phyloP scores from a whole-genome alignment of 2,797 vertebrate species.

The Pteropus rufus region DNA sequence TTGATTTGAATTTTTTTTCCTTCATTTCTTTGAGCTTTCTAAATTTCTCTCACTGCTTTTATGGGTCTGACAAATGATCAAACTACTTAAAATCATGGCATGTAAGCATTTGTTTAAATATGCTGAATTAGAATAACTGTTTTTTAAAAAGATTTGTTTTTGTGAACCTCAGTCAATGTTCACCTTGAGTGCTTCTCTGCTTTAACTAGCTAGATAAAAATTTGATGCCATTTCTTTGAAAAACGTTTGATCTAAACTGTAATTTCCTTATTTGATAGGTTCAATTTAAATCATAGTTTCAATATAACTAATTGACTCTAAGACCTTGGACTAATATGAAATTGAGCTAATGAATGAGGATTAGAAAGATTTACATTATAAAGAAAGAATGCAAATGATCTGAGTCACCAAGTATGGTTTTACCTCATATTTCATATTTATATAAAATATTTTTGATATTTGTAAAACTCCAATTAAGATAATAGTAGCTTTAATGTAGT shows the following conservation, averaged over 20 bases:
- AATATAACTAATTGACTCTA: neutral
- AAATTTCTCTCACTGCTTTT: neutral
- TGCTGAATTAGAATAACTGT: neutral
- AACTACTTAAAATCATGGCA: neutral
- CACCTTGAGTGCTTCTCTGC: neutral
- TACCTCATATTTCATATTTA: neutral
- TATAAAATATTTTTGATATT: constrained; percentile 12
- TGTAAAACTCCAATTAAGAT: neutral
- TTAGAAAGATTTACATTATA: neutral
- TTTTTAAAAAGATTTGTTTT: neutral
- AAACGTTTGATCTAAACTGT: neutral
- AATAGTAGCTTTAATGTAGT: neutral
- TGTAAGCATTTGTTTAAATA: neutral
- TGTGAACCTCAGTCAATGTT: neutral
- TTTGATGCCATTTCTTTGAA: neutral
- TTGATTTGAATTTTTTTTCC: neutral
- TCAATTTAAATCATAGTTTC: neutral
- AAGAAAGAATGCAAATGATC: neutral
- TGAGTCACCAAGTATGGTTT: neutral
- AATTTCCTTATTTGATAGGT: neutral
- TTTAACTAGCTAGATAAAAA: neutral
- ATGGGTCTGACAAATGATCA: neutral
- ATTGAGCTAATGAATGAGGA: neutral
- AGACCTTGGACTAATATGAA: neutral
- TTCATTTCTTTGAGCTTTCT: neutral